Base-by-base conservation (phyloP, 2,888 invertebrate species). In the Chrysopilus asiliformis region DNA sequence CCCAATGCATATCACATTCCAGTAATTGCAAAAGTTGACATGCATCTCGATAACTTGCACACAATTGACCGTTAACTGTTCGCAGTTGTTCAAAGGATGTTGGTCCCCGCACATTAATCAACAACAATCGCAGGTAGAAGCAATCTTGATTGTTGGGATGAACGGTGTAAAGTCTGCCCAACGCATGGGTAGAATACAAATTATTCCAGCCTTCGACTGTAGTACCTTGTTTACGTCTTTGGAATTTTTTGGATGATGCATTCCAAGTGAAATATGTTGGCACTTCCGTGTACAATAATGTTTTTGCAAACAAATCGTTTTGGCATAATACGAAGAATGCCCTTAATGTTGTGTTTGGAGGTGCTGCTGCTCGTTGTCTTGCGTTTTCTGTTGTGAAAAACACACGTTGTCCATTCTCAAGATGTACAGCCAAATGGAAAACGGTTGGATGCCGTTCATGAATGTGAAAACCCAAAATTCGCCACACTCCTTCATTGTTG, bases 41-140 rank as follows among this genome's bases (percentile, higher is more conserved):
- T 15, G 59, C 58, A 36, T 48, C 53, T 32, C 52, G 43, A 49
- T 49, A 62, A 38, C 57, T 53, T 17, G 24, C 43, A 41, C 44
- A 56, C 31, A 52, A n/a, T 44, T 30, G 20, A 44, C 53, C 56
- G 51, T 60, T 45, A 29, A 63, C 53, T 39, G 56, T 60, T 52
- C 55, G 41, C 28, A 58, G 40, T 25, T 39, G n/a, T 42, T 47
- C 9, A 36, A 54, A 54, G 39, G 54, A 57, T 29, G 51, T 54
- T 41, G 57, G 57, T 4, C 55, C 34, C 42, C 45, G 47, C n/a
- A 58, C 50, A 49, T 53, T 53, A 15, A 53, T 43, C 38, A 60
- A 42, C 10, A 54, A 41, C 40, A 58, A 32, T 13, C 55, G 52
- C 28, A 57, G 49, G 49, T 55, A 56, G 47, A 46, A 58, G 44